Conservation (phyloP, 1,140 invertebrate genomes). For the Elymnias hypermnestra region DNA sequence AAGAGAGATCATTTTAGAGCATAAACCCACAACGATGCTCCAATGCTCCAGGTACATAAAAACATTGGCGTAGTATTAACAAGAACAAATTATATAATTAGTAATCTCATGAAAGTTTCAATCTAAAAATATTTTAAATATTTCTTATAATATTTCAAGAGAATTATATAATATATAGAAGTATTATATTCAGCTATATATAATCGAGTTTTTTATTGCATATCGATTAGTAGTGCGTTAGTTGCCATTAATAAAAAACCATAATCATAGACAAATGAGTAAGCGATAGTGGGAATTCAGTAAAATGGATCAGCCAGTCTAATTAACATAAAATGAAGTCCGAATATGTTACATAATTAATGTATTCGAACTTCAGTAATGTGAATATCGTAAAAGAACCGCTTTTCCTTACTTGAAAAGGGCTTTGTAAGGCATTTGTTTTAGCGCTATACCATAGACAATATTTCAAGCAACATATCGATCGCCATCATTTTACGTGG, state of each 20-base stretch:
- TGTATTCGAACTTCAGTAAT: no score
- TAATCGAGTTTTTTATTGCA: slow-evolving; percentile 2
- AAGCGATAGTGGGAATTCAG: slow-evolving; percentile 3
- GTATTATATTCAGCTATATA: no score
- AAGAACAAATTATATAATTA: no score
- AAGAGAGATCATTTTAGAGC: no score
- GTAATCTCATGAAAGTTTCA: neutral
- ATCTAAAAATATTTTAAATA: neutral
- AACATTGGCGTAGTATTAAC: no score
- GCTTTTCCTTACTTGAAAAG: no score
- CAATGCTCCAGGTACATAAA: no score
- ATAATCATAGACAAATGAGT: slow-evolving; percentile 16
- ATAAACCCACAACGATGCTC: no score
- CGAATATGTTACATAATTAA: no score
- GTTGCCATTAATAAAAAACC: slow-evolving; percentile 18
- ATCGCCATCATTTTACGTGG: slow-evolving; percentile 30
- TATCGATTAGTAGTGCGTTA: slow-evolving; percentile 20
- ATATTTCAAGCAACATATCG: slow-evolving; percentile 25
- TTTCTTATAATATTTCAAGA: no score
- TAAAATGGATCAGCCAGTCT: slow-evolving; percentile 12
- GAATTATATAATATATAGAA: no score
- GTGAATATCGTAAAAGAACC: no score
- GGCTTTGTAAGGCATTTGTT: neutral
- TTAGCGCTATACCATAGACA: slow-evolving; percentile 25
- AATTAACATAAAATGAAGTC: neutral